phyloP scores from a whole-genome alignment of 2,888 invertebrate genomes.

The Rosalia funebris region DNA sequence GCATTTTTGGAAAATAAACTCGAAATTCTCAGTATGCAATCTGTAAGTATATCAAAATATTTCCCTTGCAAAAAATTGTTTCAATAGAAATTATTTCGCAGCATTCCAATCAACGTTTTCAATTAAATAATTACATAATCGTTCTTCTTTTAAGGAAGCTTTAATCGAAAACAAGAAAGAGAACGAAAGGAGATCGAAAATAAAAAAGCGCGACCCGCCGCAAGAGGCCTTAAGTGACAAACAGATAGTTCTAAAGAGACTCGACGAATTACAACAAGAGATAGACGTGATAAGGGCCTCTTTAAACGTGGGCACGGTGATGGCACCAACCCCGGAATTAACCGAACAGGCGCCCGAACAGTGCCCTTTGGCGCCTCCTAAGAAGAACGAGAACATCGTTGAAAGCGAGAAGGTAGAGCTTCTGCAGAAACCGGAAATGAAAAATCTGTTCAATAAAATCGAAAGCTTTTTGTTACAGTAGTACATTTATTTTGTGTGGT shows the following conservation, averaged over 20 bases:
- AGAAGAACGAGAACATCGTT: background rate
- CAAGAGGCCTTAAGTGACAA: background rate
- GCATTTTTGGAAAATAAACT: background rate
- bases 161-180: background rate
- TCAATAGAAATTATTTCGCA: no score
- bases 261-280: constrained; percentile 2
- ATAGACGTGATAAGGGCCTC: background rate
- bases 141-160: background rate
- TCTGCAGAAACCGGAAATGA: constrained; percentile 3
- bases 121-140: no score
- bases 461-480: background rate
- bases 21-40: constrained; percentile 19
- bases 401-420: background rate
- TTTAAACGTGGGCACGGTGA: background rate
- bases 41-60: constrained; percentile 3
- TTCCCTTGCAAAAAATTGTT: background rate
- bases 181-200: background rate
- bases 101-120: no score
- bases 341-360: background rate
- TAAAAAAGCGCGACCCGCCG: background rate
- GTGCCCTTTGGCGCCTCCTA: background rate
- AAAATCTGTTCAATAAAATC: background rate
- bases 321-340: background rate
- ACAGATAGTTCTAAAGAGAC: background rate
- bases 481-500: background rate